Percentiles rank a stretch among this genome's conserved stretches.
phyloP scores from a whole-genome alignment of 2,888 invertebrate genomes.

The Parnassius orleans region DNA sequence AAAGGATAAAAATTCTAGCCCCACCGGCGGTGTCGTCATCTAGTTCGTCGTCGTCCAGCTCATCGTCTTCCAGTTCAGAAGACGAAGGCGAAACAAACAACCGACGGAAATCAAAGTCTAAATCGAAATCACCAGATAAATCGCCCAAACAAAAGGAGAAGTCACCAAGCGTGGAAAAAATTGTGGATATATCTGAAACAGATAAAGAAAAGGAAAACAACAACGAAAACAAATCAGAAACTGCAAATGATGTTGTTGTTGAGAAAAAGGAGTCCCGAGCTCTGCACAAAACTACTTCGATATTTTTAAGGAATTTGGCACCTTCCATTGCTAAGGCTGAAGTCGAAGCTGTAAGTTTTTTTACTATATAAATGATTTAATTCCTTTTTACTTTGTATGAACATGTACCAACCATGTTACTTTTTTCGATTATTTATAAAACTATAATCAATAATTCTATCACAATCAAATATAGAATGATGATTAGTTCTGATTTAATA shows the following conservation, averaged over 20 bases:
- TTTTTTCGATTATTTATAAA: too few species aligned
- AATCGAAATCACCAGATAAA: constrained; percentile 51
- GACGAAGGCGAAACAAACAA: constrained; percentile 66
- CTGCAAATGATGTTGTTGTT: constrained; percentile 70
- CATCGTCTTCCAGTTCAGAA: constrained; percentile 76
- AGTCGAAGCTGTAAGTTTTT: constrained; percentile 91
- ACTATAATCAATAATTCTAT: too few species aligned
- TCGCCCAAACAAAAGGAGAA: constrained; percentile 62
- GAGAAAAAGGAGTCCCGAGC: constrained; percentile 83
- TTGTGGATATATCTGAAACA: constrained; percentile 41
- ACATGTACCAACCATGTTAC: too few species aligned
- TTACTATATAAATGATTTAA: not conserved
- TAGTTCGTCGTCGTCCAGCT: constrained; percentile 75
- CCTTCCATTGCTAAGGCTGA: constrained; percentile 98
- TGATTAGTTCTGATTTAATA: too few species aligned
- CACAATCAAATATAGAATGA: too few species aligned
- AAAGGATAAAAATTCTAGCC: constrained; percentile 41
- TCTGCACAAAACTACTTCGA: constrained; percentile 97
- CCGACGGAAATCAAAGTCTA: constrained; percentile 67
- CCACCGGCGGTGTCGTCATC: constrained; percentile 77
- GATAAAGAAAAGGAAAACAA: constrained; percentile 60
- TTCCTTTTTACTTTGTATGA: too few species aligned
- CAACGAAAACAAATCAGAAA: constrained; percentile 71
- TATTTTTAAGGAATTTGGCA: constrained; percentile 97
- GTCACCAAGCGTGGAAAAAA: constrained; percentile 59